A percentile compares a stretch with the other conserved stretches of the same genome.
phyloP scores from a whole-genome alignment of 2,797 vertebrate species.

The Danio kyathit region DNA sequence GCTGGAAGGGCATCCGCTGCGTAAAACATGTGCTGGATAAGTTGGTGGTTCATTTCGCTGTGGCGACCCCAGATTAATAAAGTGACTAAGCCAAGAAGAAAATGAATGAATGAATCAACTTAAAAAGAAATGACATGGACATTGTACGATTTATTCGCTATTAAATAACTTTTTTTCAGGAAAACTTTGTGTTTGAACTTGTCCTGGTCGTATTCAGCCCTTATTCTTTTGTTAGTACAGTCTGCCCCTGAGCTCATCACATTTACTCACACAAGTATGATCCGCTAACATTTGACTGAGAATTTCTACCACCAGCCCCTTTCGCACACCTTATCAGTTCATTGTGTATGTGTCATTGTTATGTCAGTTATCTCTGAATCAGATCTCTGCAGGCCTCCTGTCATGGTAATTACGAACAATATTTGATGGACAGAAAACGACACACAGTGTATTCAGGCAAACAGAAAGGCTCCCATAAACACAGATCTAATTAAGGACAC shows the following conservation, averaged over 20 bases:
- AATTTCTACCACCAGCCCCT: conserved; percentile 3
- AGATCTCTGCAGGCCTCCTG: conserved; percentile 47
- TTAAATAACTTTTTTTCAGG: no score
- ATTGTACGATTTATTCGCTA: no score
- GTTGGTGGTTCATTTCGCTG: no score
- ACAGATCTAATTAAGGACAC: conserved; percentile 45
- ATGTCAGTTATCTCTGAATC: conserved; percentile 50
- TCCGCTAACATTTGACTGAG: not conserved
- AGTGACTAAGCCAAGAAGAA: no score
- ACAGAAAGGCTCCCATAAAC: conserved; percentile 8
- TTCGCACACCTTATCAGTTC: conserved; percentile 18
- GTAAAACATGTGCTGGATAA: no score
- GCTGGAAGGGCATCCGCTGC: no score
- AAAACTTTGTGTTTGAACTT: no score
- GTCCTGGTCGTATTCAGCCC: no score
- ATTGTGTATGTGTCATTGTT: conserved; percentile 27
- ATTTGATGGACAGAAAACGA: conserved; percentile 44
- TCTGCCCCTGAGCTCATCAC: not conserved
- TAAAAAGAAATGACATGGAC: no score
- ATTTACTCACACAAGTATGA: not conserved
- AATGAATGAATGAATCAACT: no score
- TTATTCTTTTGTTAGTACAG: not conserved
- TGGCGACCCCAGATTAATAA: no score
- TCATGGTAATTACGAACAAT: conserved; percentile 50
- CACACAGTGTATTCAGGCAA: conserved; percentile 10